A percentile compares a stretch with the other conserved stretches of the same genome.
These are phyloP conservation scores for Rhinogobio ventralis DNA, from an alignment of 2,797 vertebrate species.

Conservation along the genomic window DNA sequence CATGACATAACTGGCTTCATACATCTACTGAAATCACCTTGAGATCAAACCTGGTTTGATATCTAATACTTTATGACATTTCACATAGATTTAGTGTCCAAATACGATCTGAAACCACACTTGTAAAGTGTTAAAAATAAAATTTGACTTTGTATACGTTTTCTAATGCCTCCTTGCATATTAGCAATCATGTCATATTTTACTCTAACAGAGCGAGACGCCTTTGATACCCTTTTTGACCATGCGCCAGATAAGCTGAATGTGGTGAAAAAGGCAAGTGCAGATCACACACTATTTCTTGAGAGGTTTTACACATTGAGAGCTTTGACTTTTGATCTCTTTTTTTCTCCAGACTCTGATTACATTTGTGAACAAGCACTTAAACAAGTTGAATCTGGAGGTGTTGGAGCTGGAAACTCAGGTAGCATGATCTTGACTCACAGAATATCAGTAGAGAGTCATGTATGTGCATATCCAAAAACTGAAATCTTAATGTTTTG, in stretches of 20 bases:
- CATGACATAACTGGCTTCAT: too few species aligned
- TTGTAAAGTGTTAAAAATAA: background rate
- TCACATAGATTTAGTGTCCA: background rate
- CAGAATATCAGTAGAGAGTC: background rate
- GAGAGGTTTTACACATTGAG: background rate
- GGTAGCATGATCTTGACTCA: conserved; percentile 67
- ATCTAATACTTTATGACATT: background rate
- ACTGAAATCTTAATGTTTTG: background rate
- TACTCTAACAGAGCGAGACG: conserved; percentile 81
- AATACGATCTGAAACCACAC: background rate
- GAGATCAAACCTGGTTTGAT: background rate
- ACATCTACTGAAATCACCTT: background rate
- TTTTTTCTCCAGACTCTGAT: conserved; percentile 82
- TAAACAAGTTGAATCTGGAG: conserved; percentile 89
- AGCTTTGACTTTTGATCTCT: conserved; percentile 1
- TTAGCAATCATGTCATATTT: conserved; percentile 7
- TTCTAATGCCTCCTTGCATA: background rate
- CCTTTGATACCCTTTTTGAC: conserved; percentile 89
- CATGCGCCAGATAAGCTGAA: conserved; percentile 90
- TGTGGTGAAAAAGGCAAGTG: conserved; percentile 86
- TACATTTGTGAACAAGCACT: conserved; percentile 89
- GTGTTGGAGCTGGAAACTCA: conserved; percentile 89
- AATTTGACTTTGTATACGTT: background rate
- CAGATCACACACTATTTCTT: background rate
- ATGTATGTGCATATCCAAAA: background rate